Evolutionary conservation across 2,888 invertebrate species (phyloP), one percentile per base, ranked within the genome.

Genomic region (Hemithea aestivaria): DNA sequence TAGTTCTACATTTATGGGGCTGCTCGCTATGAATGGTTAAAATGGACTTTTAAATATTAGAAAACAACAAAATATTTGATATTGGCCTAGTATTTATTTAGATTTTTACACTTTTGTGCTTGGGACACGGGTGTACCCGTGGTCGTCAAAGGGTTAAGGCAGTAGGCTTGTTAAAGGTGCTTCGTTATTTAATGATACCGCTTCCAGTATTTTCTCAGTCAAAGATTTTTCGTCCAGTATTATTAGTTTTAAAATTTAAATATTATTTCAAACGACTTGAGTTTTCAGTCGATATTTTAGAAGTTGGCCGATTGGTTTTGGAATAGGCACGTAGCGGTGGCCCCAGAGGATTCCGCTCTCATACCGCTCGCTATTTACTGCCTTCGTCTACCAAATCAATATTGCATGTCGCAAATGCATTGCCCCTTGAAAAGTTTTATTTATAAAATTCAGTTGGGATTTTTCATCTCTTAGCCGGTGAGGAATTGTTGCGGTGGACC

Each of bases 301-400:
- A 10, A 33, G 23, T 31, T 37, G 52, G 35, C 50, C 53, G 56
- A 54, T 43, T 40, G 47, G 43, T 62, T 43, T 48, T 27, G 58
- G 50, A 70, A 75, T 76, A 72, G 45, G 35, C 36, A 37, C 60
- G 48, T 21, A 41, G 46, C 60, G 48, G 22, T 40, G 46, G 58
- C 60, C 79, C 73, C 77, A 53, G 58, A 58, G 74, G 80, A 74
- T 59, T 74, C 68, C 53, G 76, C 67, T 76, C 67, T 67, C 70
- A 73, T 76, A 74, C 66, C 60, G 62, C 71, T 70, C 65, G 62
- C 75, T 79, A 77, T 80, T 77, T 80, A 78, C 77, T 65, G 71
- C 72, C 64, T 63, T 66, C 66, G 69, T 64, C 66, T 70, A 57
- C 57, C 69, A 61, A 82, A 83, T 82, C 82, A 80, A 82, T 81